Base-by-base conservation (phyloP, 1,140 invertebrate species). In the Lepidostoma basale region DNA sequence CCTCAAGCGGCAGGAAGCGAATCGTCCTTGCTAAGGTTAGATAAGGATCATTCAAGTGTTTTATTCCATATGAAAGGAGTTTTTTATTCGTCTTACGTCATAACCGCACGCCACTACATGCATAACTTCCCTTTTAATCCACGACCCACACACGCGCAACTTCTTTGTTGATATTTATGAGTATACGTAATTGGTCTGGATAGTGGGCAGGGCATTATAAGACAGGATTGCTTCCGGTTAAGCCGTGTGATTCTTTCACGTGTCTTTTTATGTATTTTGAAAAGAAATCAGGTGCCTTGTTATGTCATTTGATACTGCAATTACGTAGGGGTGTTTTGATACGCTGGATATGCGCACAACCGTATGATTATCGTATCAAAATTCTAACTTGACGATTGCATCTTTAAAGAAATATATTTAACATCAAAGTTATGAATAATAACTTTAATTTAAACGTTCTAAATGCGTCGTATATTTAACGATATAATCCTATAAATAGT, bases 41-140 rank as follows among this genome's bases (percentile, higher is more conserved):
- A 71, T 71, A 71, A 71, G 69, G 68, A 68, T 71, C 69, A 45
- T 54, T 67, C 60, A 52, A 67, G 69, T 67, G 65, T 68, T 59
- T 33, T 5, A 33, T 33, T 54, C 23, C 26, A 18, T 40, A 40
- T 67, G 54, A 70, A 70, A 63, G 69, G 64, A 70, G 62, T 62
- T 70, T 70, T 70, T 70, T 69, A 47, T 58, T 3, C 39, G 20
- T 47, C 58, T 62, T 62, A 54, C 59, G 44, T 62, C 44, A 68
- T 45, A 23, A 9, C 14, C 44, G n/a, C n/a, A n/a, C n/a, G n/a
- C n/a, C n/a, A n/a, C n/a, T n/a, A n/a, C n/a, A n/a, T n/a, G n/a
- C n/a, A n/a, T n/a, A n/a, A n/a, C n/a, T n/a, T n/a, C n/a, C n/a
- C n/a, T n/a, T n/a, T n/a, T n/a, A n/a, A n/a, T n/a, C n/a, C n/a